phyloP scores from a whole-genome alignment of 2,113 vertebrate species.

The Dasyornis broadbenti region DNA sequence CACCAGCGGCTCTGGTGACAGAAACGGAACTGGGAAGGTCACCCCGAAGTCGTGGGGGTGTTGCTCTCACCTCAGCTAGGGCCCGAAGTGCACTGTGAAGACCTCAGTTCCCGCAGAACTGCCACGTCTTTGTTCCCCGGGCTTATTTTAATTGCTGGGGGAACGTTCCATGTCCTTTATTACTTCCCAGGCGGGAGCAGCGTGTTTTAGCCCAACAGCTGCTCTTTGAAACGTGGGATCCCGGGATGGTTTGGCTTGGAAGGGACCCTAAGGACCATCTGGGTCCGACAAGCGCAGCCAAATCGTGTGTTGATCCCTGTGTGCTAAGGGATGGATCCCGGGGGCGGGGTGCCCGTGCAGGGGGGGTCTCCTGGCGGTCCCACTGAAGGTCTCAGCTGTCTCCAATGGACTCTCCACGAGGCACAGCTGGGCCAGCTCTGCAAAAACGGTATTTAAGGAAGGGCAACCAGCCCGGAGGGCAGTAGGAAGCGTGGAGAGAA shows the following conservation, averaged over 20 bases:
- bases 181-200: not conserved
- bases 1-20: not conserved
- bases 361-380: not conserved
- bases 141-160: not conserved
- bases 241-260: not conserved
- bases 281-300: not conserved
- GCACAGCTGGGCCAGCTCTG: not conserved
- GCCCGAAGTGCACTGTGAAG: not conserved
- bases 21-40: not conserved
- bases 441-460: not conserved
- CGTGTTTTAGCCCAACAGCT: not conserved
- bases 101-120: not conserved
- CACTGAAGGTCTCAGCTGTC: not conserved
- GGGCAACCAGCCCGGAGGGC: accelerated
- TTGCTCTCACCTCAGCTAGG: not conserved
- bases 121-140: not conserved
- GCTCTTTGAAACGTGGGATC: not conserved
- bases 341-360: not conserved
- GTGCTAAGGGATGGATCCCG: not conserved
- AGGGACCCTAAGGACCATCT: too few relatives aligned
- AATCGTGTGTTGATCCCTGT: too few relatives aligned
- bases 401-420: accelerated
- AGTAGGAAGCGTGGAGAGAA: accelerated
- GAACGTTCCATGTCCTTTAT: not conserved
- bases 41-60: not conserved